phyloP scores from a whole-genome alignment of 2,888 invertebrate genomes.

The Bibio marci region DNA sequence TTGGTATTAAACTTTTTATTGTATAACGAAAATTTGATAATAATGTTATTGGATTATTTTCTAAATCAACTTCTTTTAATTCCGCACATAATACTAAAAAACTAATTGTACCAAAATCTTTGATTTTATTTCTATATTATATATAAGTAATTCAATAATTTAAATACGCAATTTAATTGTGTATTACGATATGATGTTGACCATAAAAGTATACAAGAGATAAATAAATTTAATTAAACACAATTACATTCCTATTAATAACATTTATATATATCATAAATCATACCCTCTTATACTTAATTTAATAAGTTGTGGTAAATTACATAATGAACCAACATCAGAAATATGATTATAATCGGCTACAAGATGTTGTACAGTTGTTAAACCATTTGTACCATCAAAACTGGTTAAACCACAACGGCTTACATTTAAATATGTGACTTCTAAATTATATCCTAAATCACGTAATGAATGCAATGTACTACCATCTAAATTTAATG shows the following conservation, averaged over 20 bases:
- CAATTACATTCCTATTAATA: background rate
- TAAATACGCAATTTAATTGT: too few species aligned
- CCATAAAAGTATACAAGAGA: background rate
- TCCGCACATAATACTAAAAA: constrained; percentile 30
- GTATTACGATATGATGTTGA: constrained; percentile 6
- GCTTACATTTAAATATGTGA: constrained; percentile 34
- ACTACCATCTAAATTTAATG: constrained; percentile 48
- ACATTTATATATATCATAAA: background rate
- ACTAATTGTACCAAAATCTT: constrained; percentile 21
- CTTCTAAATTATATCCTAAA: constrained; percentile 42
- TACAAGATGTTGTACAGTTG: constrained; percentile 39
- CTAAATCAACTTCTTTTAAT: constrained; percentile 34
- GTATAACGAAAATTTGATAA: constrained; percentile 22
- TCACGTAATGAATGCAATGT: constrained; percentile 47
- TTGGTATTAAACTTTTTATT: constrained; percentile 24
- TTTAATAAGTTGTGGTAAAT: constrained; percentile 30
- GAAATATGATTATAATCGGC: constrained; percentile 44
- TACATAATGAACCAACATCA: constrained; percentile 42
- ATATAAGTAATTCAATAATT: too few species aligned
- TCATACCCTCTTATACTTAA: constrained; percentile 29
- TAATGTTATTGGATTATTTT: constrained; percentile 30
- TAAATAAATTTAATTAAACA: background rate
- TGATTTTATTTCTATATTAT: constrained; percentile 20
- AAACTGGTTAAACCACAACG: constrained; percentile 46
- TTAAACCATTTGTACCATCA: constrained; percentile 49